Conservation (phyloP, 2,113 vertebrate species). For the Sminthopsis crassicaudata region DNA sequence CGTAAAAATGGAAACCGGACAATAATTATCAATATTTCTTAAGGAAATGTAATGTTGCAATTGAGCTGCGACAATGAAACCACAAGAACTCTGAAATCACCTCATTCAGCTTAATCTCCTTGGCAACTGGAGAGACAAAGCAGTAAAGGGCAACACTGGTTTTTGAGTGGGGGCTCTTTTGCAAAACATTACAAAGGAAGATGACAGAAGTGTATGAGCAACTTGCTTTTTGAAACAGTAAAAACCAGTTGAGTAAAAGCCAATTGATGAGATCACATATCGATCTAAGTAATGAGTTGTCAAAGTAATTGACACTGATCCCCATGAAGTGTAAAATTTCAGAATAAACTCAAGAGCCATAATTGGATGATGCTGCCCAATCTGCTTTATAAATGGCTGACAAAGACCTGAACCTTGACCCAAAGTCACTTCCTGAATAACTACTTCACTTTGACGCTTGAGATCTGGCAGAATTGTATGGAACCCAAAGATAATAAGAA, state of each 20-base stretch:
- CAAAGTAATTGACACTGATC: background rate
- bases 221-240: background rate
- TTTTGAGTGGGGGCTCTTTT: background rate
- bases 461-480: background rate
- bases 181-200: background rate
- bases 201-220: background rate
- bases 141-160: background rate
- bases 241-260: conserved; percentile 2
- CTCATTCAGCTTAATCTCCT: background rate
- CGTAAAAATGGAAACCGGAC: background rate
- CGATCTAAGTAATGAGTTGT: background rate
- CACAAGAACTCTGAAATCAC: background rate
- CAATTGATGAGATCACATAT: background rate
- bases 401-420: background rate
- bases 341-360: background rate
- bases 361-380: background rate
- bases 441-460: background rate
- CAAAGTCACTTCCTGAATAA: background rate
- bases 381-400: background rate
- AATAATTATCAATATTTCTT: background rate
- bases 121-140: background rate
- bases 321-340: background rate
- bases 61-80: background rate
- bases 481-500: background rate
- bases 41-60: background rate